A percentile compares a stretch with the other conserved stretches of the same genome.
Conservation (phyloP, 2,888 invertebrate genomes). For the Stenotaenia linearis region DNA sequence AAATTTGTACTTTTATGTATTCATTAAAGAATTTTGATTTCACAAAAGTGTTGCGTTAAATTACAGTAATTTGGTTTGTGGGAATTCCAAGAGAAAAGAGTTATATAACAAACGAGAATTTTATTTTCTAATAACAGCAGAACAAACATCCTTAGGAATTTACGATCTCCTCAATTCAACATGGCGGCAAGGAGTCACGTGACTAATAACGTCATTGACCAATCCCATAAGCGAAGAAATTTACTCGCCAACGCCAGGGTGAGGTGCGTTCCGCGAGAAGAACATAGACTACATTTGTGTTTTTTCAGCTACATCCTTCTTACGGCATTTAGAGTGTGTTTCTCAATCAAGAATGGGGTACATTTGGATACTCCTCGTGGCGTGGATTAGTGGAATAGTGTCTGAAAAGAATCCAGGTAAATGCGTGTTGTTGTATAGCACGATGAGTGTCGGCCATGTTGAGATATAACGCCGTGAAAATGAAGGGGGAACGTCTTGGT, state of each 20-base stretch:
- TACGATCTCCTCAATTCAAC: neutral
- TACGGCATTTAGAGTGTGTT: conserved; percentile 3
- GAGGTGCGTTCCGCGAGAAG: conserved; percentile 20
- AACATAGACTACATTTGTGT: conserved; percentile 6
- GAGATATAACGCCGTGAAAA: conserved; percentile 2
- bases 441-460: conserved; percentile 9
- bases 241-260: conserved; percentile 4
- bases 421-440: conserved; percentile 19
- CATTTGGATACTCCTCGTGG: conserved; percentile 15
- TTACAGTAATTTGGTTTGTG: neutral
- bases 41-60: neutral
- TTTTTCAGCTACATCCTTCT: conserved; percentile 2
- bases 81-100: neutral
- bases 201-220: neutral
- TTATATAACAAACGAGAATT: neutral
- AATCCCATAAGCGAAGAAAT: conserved; percentile 4
- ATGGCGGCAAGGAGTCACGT: neutral
- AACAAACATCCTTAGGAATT: neutral
- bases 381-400: conserved; percentile 16
- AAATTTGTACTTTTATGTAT: conserved; percentile 7
- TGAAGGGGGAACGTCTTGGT: conserved; percentile 2
- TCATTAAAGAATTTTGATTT: neutral
- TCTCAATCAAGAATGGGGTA: neutral
- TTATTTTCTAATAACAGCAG: neutral
- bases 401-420: conserved; percentile 13